Evolutionary conservation across 2,797 vertebrate species (phyloP), one percentile per base, ranked within the genome.

Genomic region (Pipistrellus pygmaeus): DNA sequence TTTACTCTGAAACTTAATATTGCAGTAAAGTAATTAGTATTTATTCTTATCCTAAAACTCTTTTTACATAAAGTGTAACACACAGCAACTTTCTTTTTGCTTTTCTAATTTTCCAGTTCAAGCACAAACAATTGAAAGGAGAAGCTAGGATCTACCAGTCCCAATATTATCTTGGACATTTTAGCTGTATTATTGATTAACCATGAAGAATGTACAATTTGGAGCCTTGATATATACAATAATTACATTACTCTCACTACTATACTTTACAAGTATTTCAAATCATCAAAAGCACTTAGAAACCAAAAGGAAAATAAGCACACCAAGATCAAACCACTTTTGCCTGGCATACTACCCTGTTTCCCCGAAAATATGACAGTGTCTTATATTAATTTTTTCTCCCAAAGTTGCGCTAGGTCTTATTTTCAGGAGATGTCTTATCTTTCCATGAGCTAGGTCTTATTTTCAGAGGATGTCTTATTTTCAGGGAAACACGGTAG

Each of bases 1-100:
- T 90, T 92, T 81, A 85, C 20, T 81, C 21, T 72, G 7, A 51
- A 77, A 92, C 17, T 46, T 17, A 44, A 57, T 73, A 85, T 21
- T 44, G 4, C 13, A 88, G n/a, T 85, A 53, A 85, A 60, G 78
- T 69, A 96, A 92, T 83, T 78, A 27, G 30, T 66, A 72, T 96
- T 90, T 69, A 20, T 17, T 81, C 4, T 76, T 55, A 53, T 55
- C 57, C 18, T 82, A 90, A 82, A 69, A 41, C 4, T 62, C 11
- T 46, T 46, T 88, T 66, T 69, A 35, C 20, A 41, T 27, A 73
- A 83, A 88, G 51, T 48, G 3, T 44, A 51, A 20, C 27, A 46
- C 30, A 64, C 5, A 80, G 8, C 8, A 62, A 64, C n/a, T 66
- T 83, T 27, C 5, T 81, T 72, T 80, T 84, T 69, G 10, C 25